These are phyloP conservation scores for Pyrochroa serraticornis DNA, from an alignment of 2,888 invertebrate species.

Conservation along the genomic window DNA sequence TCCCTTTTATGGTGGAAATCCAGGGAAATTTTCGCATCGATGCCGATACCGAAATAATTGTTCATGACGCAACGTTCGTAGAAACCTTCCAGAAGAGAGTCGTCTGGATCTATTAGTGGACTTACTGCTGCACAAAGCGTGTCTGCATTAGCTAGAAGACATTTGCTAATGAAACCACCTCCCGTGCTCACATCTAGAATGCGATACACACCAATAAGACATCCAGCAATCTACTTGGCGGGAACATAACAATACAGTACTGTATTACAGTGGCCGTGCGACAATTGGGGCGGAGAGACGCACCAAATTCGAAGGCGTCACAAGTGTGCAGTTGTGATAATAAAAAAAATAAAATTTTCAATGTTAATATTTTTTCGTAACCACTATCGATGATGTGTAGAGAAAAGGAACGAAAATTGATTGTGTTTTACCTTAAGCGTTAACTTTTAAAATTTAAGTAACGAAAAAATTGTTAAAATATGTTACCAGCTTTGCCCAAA, in stretches of 20 bases:
- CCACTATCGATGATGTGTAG: no score
- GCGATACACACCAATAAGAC: constrained; percentile 32
- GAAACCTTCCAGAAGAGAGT: constrained; percentile 84
- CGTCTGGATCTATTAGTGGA: constrained; percentile 91
- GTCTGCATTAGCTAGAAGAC: constrained; percentile 93
- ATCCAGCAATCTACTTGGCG: constrained; percentile 27
- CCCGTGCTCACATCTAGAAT: constrained; percentile 70
- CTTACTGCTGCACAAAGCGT: constrained; percentile 96
- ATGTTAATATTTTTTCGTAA: no score
- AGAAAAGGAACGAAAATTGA: no score
- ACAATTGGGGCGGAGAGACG: no score
- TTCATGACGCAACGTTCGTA: constrained; percentile 97
- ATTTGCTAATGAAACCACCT: constrained; percentile 91
- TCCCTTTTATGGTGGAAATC: constrained; percentile 97
- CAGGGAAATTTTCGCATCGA: constrained; percentile 95
- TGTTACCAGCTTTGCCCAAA: no score
- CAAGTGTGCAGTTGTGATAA: no score
- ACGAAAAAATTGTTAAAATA: no score
- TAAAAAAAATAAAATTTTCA: no score
- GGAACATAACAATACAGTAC: constrained; percentile 14
- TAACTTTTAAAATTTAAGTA: no score
- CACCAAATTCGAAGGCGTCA: no score
- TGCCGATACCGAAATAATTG: constrained; percentile 98
- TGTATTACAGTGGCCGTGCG: no score
- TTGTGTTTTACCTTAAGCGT: no score